phyloP scores from a whole-genome alignment of 2,888 invertebrate genomes.

The Danaus chrysippus region DNA sequence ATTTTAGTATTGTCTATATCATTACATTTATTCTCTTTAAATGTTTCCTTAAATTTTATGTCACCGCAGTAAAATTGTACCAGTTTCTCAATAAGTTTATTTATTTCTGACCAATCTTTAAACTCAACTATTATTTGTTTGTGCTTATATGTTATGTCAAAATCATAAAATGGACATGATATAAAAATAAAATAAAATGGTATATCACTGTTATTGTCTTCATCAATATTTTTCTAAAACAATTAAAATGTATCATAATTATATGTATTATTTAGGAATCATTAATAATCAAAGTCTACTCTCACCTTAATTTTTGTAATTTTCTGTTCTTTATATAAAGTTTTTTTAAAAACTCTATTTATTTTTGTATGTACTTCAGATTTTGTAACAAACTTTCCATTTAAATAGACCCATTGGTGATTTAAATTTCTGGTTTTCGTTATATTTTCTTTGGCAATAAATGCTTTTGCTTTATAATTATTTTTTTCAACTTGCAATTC shows the following conservation, averaged over 20 bases:
- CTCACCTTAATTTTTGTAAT: slow-evolving; percentile 46
- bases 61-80: slow-evolving; percentile 54
- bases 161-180: slow-evolving; percentile 74
- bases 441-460: slow-evolving; percentile 65
- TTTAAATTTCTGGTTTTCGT: slow-evolving; percentile 32
- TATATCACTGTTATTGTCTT: slow-evolving; percentile 37
- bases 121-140: slow-evolving; percentile 77
- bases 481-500: slow-evolving; percentile 64
- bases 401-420: slow-evolving; percentile 82
- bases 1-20: slow-evolving; percentile 40
- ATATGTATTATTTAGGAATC: slow-evolving; percentile 11
- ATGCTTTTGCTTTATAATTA: slow-evolving; percentile 75
- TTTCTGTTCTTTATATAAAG: slow-evolving; percentile 25
- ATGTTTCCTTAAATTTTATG: slow-evolving; percentile 39
- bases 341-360: slow-evolving; percentile 44
- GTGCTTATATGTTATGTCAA: slow-evolving; percentile 70
- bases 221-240: slow-evolving; percentile 23
- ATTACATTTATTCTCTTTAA: slow-evolving; percentile 29
- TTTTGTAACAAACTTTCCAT: slow-evolving; percentile 77
- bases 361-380: slow-evolving; percentile 60
- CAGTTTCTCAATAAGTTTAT: slow-evolving; percentile 53
- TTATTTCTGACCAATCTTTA: slow-evolving; percentile 68
- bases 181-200: slow-evolving; percentile 78
- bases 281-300: slow-evolving; percentile 13
- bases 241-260: slow-evolving; percentile 16